phyloP scores from a whole-genome alignment of 1,140 invertebrate genomes.

The Hetaerina americana region DNA sequence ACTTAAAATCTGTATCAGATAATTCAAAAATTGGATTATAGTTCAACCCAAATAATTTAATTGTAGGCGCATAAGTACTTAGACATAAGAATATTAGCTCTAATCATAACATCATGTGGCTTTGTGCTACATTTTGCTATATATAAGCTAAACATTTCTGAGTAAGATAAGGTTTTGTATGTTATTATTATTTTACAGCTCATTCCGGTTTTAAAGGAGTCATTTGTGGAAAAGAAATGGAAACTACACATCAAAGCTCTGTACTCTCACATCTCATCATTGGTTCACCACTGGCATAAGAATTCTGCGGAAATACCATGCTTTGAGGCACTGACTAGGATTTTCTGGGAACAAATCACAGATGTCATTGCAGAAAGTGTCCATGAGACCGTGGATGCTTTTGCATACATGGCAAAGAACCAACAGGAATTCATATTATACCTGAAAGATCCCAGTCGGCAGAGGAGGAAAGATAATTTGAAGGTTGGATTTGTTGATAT shows the following conservation, averaged over 20 bases:
- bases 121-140: no score
- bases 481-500: constrained; percentile 27
- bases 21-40: no score
- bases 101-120: no score
- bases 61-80: no score
- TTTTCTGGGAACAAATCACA: constrained; percentile 38
- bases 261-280: constrained; percentile 33
- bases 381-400: constrained; percentile 15
- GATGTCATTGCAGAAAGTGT: constrained; percentile 27
- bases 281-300: constrained; percentile 42
- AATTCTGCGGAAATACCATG: constrained; percentile 20
- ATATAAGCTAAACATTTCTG: no score
- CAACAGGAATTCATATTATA: constrained; percentile 24
- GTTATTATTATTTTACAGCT: constrained; percentile 1
- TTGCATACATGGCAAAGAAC: constrained; percentile 18
- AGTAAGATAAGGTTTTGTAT: no score
- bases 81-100: no score
- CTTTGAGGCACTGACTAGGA: constrained; percentile 26
- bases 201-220: neutral
- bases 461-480: constrained; percentile 23
- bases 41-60: no score
- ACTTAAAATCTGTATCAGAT: no score
- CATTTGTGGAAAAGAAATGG: neutral
- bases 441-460: constrained; percentile 19
- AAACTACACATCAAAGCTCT: constrained; percentile 23